Evolutionary conservation across 2,888 invertebrate species (phyloP), one percentile per base, ranked within the genome.

Genomic region (Apotomis capreana): DNA sequence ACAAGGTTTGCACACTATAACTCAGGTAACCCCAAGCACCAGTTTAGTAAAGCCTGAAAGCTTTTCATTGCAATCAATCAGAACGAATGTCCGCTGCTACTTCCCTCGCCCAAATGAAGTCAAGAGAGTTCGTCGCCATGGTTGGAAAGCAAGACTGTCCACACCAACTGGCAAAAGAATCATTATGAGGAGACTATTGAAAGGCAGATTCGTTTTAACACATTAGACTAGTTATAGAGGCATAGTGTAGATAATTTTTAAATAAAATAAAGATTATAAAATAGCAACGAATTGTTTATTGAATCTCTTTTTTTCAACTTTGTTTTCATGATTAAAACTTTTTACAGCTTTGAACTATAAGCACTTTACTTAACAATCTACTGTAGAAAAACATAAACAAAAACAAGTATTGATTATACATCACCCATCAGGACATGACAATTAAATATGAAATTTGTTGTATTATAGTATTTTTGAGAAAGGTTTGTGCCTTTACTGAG

Each of bases 81-180:
- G 93, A 79, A 92, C 87, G 1, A 93, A 94, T 78, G 94, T 96
- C 0, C 93, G 96, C 60, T 94, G 94, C 79, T 94, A 96, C 80
- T 97, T 97, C 80, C 96, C 97, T 0, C 94, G 96, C 59, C 96
- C 97, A 0, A 95, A 94, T 67, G 97, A 97, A 90, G 94, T 94
- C 0, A 95, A 94, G 80, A 94, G 97, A 78, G 94, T 97, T 1
- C 95, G 95, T 55, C 93, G 94, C 8, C 96, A 96, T 76, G 97
- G 97, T 0, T 97, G 95, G 95, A 87, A 94, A 5, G 87, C 93
- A 0, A 94, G 96, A 74, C 95, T 97, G 93, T 94, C 95, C 0
- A 96, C 97, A 0, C 91, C 92, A 0, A 91, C 83, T 59, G 97
- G 97, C 4, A 94, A 96, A n/a, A 94, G 92, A 82, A 87, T 96